These are phyloP conservation scores for Oenanthe melanoleuca DNA, from an alignment of 2,113 vertebrate species.

Conservation along the genomic window DNA sequence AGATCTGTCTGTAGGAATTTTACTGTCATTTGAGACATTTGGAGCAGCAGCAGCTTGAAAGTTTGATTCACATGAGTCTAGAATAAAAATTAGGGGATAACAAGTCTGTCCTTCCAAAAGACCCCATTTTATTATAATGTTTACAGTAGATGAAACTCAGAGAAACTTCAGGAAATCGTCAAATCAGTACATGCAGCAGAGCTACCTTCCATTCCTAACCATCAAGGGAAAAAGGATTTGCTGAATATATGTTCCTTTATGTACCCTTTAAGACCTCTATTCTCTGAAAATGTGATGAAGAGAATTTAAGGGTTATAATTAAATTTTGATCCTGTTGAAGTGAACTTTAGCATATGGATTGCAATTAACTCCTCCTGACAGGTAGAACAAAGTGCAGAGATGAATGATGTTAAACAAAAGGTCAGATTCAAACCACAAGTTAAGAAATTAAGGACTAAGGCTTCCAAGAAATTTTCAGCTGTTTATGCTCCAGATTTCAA, in stretches of 20 bases:
- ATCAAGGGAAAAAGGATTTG: not conserved
- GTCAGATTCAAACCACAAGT: not conserved
- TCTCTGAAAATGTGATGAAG: not conserved
- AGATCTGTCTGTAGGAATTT: not conserved
- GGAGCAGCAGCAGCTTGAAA: not conserved
- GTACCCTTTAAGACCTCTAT: not conserved
- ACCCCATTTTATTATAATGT: not conserved
- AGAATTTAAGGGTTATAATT: constrained; percentile 34
- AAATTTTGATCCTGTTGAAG: constrained; percentile 23
- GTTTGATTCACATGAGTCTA: not conserved
- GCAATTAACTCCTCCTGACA: constrained; percentile 23
- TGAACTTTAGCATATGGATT: constrained; percentile 36
- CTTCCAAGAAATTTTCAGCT: not conserved
- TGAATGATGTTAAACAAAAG: constrained; percentile 27
- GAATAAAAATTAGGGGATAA: not conserved
- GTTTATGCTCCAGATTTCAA: not conserved
- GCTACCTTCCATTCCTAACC: not conserved
- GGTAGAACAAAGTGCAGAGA: constrained; percentile 5
- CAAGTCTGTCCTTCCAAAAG: not conserved
- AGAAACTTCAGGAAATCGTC: not conserved
- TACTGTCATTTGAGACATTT: not conserved
- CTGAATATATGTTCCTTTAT: not conserved
- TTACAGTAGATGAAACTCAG: not conserved
- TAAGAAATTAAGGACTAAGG: not conserved
- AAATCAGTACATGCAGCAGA: not conserved